Percentiles rank a stretch among this genome's conserved stretches.
phyloP scores from a whole-genome alignment of 2,113 vertebrate genomes.

The Furnarius figulus region DNA sequence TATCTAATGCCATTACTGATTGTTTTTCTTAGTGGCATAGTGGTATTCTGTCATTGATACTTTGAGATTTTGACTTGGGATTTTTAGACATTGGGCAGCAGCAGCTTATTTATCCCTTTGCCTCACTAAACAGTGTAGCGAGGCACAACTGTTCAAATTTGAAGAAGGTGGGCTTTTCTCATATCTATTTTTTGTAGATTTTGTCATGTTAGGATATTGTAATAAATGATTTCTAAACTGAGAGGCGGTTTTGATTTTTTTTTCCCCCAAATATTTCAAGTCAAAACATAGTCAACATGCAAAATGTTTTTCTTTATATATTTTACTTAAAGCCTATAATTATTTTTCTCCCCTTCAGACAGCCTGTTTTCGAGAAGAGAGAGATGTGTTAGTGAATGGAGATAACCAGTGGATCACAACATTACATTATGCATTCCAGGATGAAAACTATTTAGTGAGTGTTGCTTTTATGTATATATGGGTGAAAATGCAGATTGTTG shows the following conservation, averaged over 20 bases:
- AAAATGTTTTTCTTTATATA: neutral
- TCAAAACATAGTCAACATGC: neutral
- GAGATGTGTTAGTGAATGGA: constrained; percentile 95
- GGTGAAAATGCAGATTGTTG: neutral
- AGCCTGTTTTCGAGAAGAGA: constrained; percentile 97
- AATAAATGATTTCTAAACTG: neutral
- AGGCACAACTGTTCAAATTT: neutral
- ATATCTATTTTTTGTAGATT: neutral
- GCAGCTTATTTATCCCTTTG: neutral
- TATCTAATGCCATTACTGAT: neutral
- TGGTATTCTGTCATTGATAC: neutral
- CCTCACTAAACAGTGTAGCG: neutral
- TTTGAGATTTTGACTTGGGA: neutral
- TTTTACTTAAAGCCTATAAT: neutral
- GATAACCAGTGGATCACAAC: constrained; percentile 98
- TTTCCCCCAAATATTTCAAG: fast-evolving
- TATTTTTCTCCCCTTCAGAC: constrained; percentile 79
- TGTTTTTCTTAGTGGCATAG: neutral
- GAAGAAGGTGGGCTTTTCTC: neutral
- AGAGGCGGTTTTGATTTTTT: neutral
- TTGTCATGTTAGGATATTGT: neutral
- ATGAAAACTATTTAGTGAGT: constrained; percentile 95
- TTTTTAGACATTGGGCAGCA: neutral
- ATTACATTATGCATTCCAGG: constrained; percentile 98
- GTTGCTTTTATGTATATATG: neutral